A percentile compares a stretch with the other conserved stretches of the same genome.
Evolutionary conservation across 2,797 vertebrate genomes (phyloP).

Genomic region (Thamnophis elegans): DNA sequence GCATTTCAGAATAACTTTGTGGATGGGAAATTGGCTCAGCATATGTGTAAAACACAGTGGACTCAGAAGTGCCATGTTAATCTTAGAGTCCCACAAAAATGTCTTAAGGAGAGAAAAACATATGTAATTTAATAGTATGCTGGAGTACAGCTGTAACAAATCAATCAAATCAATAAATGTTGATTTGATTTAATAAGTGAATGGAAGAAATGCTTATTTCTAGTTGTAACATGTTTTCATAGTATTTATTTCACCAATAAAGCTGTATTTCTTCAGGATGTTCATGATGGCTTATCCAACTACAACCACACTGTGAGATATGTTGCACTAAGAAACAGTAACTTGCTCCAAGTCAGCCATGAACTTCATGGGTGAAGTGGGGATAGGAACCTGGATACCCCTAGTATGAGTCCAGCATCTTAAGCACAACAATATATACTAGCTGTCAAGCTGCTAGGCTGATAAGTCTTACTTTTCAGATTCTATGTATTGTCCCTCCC

Average conservation of each 20-base stretch:
- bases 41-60: conserved; percentile 24
- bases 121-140: neutral
- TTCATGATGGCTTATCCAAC: neutral
- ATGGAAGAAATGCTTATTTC: neutral
- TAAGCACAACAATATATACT: neutral
- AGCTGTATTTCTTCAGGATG: neutral
- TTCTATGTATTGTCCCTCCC: neutral
- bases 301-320: neutral
- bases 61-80: neutral
- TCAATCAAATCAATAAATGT: neutral
- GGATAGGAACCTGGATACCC: neutral
- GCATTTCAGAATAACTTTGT: neutral
- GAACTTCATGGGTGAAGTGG: neutral
- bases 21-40: neutral
- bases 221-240: neutral
- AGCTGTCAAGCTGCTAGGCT: neutral
- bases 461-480: neutral
- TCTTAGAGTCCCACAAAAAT: neutral
- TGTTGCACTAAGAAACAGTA: neutral
- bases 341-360: neutral
- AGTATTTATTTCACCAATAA: neutral
- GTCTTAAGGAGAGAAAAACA: neutral
- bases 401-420: neutral
- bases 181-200: neutral
- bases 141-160: neutral